Percentiles rank a stretch among this genome's conserved stretches.
phyloP scores from a whole-genome alignment of 2,113 vertebrate species.

The Petrocephalus zakoni region DNA sequence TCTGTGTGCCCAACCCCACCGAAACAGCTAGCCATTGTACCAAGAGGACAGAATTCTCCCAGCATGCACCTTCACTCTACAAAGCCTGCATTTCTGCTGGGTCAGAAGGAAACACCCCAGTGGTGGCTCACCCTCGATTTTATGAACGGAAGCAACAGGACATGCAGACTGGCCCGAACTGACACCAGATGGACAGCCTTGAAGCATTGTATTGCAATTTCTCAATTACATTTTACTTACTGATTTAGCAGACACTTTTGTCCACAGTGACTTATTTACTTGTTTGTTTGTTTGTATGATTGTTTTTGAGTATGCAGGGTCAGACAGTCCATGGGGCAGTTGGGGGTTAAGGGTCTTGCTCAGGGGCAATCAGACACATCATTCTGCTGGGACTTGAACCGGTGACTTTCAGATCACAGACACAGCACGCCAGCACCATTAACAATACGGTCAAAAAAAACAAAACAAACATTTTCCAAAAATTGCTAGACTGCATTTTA shows the following conservation, averaged over 20 bases:
- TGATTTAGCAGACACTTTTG: neutral
- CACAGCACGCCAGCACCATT: neutral
- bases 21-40: neutral
- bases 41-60: neutral
- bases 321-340: neutral
- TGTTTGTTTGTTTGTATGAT: neutral
- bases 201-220: neutral
- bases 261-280: neutral
- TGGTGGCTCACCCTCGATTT: neutral
- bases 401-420: neutral
- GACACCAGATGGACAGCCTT: neutral
- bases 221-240: neutral
- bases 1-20: neutral
- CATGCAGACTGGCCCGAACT: neutral
- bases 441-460: neutral
- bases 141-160: neutral
- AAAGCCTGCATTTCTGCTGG: neutral
- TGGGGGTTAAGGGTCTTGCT: neutral
- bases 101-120: neutral
- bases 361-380: neutral
- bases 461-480: neutral
- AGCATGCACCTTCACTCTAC: neutral
- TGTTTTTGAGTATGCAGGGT: neutral
- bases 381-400: neutral
- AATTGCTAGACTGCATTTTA: neutral